Percentiles rank a stretch among this genome's conserved stretches.
phyloP scores from a whole-genome alignment of 1,140 invertebrate genomes.

The Euwallacea fornicatus region DNA sequence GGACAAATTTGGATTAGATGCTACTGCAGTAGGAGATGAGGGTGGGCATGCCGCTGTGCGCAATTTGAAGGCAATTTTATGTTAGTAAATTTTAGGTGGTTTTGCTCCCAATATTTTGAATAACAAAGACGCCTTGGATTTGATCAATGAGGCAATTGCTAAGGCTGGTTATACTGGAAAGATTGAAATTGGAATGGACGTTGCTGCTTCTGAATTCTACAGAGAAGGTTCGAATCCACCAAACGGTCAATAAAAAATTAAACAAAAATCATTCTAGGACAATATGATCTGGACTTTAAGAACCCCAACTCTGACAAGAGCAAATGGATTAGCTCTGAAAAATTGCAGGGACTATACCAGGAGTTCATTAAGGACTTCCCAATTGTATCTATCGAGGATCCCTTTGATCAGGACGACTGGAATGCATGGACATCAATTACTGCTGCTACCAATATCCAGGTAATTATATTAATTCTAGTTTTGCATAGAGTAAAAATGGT shows the following conservation, averaged over 20 bases:
- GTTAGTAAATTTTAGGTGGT: conserved; percentile 63
- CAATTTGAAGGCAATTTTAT: not conserved
- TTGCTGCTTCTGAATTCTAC: conserved; percentile 95
- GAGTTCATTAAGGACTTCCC: conserved; percentile 94
- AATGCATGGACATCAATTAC: conserved; percentile 87
- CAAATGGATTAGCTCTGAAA: conserved; percentile 77
- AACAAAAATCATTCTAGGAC: conserved; percentile 42
- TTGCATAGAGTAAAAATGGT: not conserved
- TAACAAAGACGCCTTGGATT: conserved; percentile 89
- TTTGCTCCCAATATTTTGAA: conserved; percentile 98
- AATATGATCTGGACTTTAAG: conserved; percentile 98
- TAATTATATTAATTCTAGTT: not conserved
- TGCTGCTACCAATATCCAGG: conserved; percentile 76
- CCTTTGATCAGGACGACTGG: conserved; percentile 98
- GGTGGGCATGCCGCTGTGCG: conserved; percentile 49
- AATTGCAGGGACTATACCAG: conserved; percentile 85
- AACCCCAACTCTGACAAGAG: conserved; percentile 86
- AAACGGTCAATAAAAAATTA: not conserved
- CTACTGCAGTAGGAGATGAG: conserved; percentile 98
- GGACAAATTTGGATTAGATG: conserved; percentile 89
- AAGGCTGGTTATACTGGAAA: conserved; percentile 93
- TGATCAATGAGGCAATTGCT: conserved; percentile 90
- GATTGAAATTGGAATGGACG: conserved; percentile 98
- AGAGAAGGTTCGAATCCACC: conserved; percentile 68
- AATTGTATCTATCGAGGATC: conserved; percentile 98